Evolutionary conservation across 2,797 vertebrate genomes (phyloP).

Genomic region (Argya squamiceps): DNA sequence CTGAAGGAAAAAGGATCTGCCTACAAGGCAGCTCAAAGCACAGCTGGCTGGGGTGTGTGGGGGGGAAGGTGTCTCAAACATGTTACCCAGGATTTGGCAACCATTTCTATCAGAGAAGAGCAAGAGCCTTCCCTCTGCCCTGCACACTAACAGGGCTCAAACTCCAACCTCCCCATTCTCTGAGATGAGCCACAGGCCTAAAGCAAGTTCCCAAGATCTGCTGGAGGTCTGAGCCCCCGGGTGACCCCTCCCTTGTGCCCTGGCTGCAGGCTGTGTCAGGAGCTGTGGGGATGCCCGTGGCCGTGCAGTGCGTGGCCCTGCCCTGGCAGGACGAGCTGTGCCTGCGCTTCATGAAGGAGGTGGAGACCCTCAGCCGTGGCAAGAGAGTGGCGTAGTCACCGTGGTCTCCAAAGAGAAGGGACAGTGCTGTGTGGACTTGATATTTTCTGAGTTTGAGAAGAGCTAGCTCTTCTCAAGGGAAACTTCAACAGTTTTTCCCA

Average conservation of each 20-base stretch:
- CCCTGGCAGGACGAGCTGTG: constrained; percentile 86
- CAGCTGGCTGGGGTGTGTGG: neutral
- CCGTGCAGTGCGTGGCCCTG: constrained; percentile 82
- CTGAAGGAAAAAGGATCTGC: neutral
- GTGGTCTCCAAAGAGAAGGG: fast-evolving
- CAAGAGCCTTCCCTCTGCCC: neutral
- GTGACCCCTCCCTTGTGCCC: neutral
- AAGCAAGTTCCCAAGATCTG: neutral
- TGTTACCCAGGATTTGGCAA: neutral
- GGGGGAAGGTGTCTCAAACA: neutral
- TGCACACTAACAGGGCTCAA: neutral
- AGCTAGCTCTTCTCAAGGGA: too few relatives aligned
- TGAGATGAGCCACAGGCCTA: fast-evolving
- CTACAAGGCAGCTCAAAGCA: neutral
- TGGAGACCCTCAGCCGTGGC: constrained; percentile 77
- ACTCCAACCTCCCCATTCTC: neutral
- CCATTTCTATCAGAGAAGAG: neutral
- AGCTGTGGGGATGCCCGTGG: constrained; percentile 76
- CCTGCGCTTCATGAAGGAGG: constrained; percentile 86
- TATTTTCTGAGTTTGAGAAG: too few relatives aligned
- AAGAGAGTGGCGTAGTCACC: neutral
- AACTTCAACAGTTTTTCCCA: too few relatives aligned
- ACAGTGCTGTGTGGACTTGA: neutral
- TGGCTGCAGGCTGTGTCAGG: constrained; percentile 75
- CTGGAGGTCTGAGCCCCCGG: fast-evolving